A percentile compares a stretch with the other conserved stretches of the same genome.
Conservation (phyloP, 1,140 invertebrate species). For the Littorina saxatilis region DNA sequence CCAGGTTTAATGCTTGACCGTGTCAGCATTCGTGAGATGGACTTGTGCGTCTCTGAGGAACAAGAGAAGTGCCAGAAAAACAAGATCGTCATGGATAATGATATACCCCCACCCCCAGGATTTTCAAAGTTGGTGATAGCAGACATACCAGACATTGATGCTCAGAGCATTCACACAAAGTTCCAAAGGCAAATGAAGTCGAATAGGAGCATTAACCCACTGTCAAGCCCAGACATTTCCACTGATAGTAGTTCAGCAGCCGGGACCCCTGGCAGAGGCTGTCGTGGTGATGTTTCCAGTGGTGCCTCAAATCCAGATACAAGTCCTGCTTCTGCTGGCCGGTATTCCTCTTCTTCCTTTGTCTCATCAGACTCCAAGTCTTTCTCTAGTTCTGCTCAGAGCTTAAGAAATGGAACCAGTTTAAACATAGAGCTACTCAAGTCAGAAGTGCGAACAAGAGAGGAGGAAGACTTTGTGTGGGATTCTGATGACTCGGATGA, state of each 20-base stretch:
- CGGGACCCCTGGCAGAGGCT: too few species aligned
- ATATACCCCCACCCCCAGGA: not conserved
- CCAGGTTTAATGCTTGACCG: not conserved
- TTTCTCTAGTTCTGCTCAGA: too few species aligned
- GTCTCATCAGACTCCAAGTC: too few species aligned
- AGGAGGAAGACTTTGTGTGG: conserved; percentile 34
- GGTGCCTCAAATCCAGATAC: too few species aligned
- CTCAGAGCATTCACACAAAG: not conserved
- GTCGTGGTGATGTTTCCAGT: too few species aligned
- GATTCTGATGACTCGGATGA: conserved; percentile 20
- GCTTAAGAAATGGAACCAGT: too few species aligned
- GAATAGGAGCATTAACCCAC: not conserved
- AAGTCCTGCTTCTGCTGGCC: too few species aligned
- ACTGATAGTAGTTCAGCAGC: too few species aligned
- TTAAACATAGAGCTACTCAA: not conserved
- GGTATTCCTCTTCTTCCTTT: too few species aligned
- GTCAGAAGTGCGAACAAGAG: not conserved
- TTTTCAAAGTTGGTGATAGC: not conserved
- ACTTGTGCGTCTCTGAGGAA: not conserved
- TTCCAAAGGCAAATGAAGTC: not conserved
- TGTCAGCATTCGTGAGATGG: conserved; percentile 14
- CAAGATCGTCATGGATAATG: not conserved
- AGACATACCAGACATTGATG: not conserved
- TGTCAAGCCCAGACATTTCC: not conserved
- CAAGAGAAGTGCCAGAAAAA: not conserved